Evolutionary conservation across 2,888 invertebrate genomes (phyloP).

Genomic region (Fragum fragum): DNA sequence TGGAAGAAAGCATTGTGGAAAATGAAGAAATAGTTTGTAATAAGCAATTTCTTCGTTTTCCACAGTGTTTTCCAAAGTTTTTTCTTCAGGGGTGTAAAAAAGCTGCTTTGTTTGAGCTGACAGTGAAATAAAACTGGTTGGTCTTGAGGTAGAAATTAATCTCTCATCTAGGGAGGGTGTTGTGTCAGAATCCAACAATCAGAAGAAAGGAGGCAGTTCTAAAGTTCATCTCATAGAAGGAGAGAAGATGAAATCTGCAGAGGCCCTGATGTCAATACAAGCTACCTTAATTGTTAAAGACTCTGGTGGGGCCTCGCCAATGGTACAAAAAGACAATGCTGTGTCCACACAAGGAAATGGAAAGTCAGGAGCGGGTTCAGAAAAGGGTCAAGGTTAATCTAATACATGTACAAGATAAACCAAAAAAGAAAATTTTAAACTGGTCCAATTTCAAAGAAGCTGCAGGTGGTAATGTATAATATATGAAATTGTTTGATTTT

Average conservation of each 20-base stretch:
- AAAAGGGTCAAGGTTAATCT: neutral
- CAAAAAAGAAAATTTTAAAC: too few relatives aligned
- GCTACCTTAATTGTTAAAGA: neutral
- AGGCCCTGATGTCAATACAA: constrained; percentile 47
- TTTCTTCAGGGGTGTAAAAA: too few relatives aligned
- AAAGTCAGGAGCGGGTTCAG: neutral
- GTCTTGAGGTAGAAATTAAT: too few relatives aligned
- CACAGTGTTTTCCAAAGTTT: too few relatives aligned
- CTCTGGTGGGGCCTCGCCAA: neutral
- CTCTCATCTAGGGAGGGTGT: constrained; percentile 19
- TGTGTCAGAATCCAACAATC: constrained; percentile 9
- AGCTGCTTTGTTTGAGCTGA: too few relatives aligned
- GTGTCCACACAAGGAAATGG: neutral
- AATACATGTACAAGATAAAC: too few relatives aligned
- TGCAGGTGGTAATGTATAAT: neutral
- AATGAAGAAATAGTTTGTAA: too few relatives aligned
- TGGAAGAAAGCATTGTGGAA: too few relatives aligned
- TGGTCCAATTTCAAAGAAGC: too few relatives aligned
- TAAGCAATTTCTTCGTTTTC: too few relatives aligned
- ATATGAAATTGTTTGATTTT: neutral
- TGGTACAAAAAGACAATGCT: neutral
- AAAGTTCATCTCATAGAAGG: neutral
- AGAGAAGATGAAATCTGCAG: constrained; percentile 41
- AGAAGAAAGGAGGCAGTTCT: constrained; percentile 21
- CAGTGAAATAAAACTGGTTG: too few relatives aligned